Percentiles rank a stretch among this genome's conserved stretches.
Evolutionary conservation across 2,888 invertebrate species (phyloP).

Genomic region (Andricus quercusramuli): DNA sequence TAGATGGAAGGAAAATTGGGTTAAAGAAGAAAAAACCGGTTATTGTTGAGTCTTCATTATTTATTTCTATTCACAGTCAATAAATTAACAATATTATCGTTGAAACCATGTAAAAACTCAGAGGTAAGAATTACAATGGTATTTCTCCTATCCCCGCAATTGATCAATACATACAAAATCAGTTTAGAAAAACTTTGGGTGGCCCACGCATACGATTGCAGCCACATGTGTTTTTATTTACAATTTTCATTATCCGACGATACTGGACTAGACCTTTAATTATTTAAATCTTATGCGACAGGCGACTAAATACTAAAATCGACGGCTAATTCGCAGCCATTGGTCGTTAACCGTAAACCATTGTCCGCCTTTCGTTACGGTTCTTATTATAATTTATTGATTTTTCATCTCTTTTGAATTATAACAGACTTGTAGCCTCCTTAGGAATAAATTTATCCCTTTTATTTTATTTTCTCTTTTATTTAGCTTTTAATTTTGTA

Average conservation of each 20-base stretch:
- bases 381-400: constrained; percentile 36
- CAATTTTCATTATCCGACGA: constrained; percentile 52
- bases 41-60: constrained; percentile 59
- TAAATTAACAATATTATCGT: constrained; percentile 72
- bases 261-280: constrained; percentile 62
- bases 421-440: constrained; percentile 43
- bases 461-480: constrained; percentile 17
- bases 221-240: constrained; percentile 24
- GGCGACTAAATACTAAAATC: constrained; percentile 35
- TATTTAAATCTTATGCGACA: constrained; percentile 45
- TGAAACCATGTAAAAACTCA: constrained; percentile 67
- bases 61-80: constrained; percentile 76
- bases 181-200: constrained; percentile 47
- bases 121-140: constrained; percentile 61
- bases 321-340: constrained; percentile 25
- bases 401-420: constrained; percentile 29
- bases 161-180: constrained; percentile 74
- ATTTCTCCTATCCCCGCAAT: constrained; percentile 66
- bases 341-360: constrained; percentile 37
- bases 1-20: neutral
- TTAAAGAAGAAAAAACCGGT: constrained; percentile 25
- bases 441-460: constrained; percentile 42
- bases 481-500: constrained; percentile 20
- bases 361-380: constrained; percentile 30
- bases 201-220: constrained; percentile 12